Percentiles rank a stretch among this genome's conserved stretches.
phyloP scores from a whole-genome alignment of 2,888 invertebrate genomes.

The Masnerella sp. region DNA sequence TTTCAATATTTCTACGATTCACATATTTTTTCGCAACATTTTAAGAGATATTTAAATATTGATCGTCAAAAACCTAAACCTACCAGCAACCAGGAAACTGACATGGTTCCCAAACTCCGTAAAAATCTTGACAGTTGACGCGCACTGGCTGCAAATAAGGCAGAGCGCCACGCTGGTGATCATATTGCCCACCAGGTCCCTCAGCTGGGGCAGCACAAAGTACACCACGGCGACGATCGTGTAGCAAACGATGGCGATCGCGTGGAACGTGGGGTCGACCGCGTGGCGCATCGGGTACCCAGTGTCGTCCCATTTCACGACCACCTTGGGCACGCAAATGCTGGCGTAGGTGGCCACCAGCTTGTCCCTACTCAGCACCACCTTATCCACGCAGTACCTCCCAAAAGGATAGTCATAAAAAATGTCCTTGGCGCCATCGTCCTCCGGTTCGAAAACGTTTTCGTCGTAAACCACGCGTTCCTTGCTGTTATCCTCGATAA shows the following conservation, averaged over 20 bases:
- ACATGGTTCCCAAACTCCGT: slow-evolving; percentile 89
- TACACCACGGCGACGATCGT: slow-evolving; percentile 87
- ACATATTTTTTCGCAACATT: no score
- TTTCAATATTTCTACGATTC: no score
- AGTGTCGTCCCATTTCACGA: slow-evolving; percentile 85
- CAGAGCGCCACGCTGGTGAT: slow-evolving; percentile 89
- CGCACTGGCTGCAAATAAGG: slow-evolving; percentile 86
- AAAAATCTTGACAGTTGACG: slow-evolving; percentile 87
- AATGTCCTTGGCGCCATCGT: slow-evolving; percentile 66
- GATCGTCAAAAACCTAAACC: slow-evolving; percentile 8
- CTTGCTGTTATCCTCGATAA: slow-evolving; percentile 77
- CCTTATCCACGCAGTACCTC: slow-evolving; percentile 91
- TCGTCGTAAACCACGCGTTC: slow-evolving; percentile 71
- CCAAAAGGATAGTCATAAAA: slow-evolving; percentile 86
- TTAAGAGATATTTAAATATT: no score
- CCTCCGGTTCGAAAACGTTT: slow-evolving; percentile 78
- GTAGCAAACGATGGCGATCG: slow-evolving; percentile 84
- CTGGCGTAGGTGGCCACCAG: slow-evolving; percentile 83
- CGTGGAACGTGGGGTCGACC: slow-evolving; percentile 87
- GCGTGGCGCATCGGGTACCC: slow-evolving; percentile 87
- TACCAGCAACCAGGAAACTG: slow-evolving; percentile 89
- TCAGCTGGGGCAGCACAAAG: slow-evolving; percentile 88
- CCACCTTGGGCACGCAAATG: slow-evolving; percentile 86
- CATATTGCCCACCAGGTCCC: slow-evolving; percentile 91
- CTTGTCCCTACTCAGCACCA: slow-evolving; percentile 78